Conservation (phyloP, 2,113 vertebrate species). For the Phaetusa simplex region DNA sequence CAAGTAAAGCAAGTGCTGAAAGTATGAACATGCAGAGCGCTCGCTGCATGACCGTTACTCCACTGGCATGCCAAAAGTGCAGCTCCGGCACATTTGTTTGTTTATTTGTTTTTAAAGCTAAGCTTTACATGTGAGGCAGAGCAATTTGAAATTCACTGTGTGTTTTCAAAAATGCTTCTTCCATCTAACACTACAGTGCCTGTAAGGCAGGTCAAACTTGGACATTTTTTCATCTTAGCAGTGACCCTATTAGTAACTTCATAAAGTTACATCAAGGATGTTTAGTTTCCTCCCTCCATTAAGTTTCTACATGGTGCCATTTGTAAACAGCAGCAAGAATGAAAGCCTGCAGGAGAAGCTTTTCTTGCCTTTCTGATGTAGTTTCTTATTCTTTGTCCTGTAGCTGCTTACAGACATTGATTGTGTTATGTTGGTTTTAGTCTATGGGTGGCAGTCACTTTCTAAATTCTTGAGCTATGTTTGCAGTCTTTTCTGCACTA, state of each 20-base stretch:
- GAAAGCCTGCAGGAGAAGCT: neutral
- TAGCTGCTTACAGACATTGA: neutral
- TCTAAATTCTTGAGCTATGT: conserved; percentile 27
- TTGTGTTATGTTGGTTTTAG: conserved; percentile 50
- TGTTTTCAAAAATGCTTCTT: neutral
- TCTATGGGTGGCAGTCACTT: conserved; percentile 72
- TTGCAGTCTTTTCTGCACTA: neutral
- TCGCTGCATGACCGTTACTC: fast-evolving
- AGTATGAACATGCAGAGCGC: neutral
- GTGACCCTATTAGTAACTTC: neutral
- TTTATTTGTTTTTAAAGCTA: neutral
- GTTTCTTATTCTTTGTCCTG: neutral
- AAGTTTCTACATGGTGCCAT: neutral
- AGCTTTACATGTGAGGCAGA: neutral
- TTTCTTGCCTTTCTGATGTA: neutral
- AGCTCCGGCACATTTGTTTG: neutral
- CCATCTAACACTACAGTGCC: neutral
- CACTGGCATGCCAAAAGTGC: neutral
- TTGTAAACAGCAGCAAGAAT: neutral
- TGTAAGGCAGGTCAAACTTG: neutral
- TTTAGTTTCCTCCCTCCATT: neutral
- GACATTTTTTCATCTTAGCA: neutral
- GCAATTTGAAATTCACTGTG: neutral
- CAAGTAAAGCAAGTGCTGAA: neutral
- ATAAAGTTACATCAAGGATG: neutral